Base-by-base conservation (phyloP, 2,888 invertebrate species). In the Lacanobia oleracea region DNA sequence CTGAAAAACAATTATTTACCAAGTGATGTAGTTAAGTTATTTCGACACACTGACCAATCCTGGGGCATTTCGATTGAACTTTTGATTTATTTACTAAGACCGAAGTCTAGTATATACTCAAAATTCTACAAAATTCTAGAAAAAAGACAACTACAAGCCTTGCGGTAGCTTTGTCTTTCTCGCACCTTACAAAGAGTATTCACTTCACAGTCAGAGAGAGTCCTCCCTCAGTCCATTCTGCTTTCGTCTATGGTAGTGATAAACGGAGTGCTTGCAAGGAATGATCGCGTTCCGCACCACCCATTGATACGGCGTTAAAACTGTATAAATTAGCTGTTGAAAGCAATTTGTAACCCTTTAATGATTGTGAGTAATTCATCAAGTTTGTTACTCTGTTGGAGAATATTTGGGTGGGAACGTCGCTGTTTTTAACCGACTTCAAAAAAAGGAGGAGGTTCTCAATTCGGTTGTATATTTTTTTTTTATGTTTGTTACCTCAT, bases 221-320 rank as follows among this genome's bases (percentile, higher is more conserved):
- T 8, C n/a, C n/a, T 2, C 40, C 14, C 21, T 59, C 59, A 59
- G 21, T 59, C 59, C 59, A 59, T 59, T 59, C 59, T 40, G 8
- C 8, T 59, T n/a, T 21, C 14, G 57, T 59, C 59, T 40, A 14
- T 80, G 67, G 81, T 82, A 78, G 86, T 91, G 91, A 91, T 91
- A 91, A 90, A 87, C 86, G 84, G 81, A 81, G 86, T 86, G 85
- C 84, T 79, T 87, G 74, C 77, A 71, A 86, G 86, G 86, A 89
- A 89, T 85, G 88, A 87, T 88, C 79, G 83, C 82, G 81, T 82
- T 88, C 74, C 66, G 62, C 76, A 63, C 84, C 78, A 74, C 77
- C 78, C 80, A 86, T 86, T 86, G 86, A 83, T 85, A 87, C 72
- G 77, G 85, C 76, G 88, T 82, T 85, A 85, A 84, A 87, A 80